Evolutionary conservation across 2,888 invertebrate species (phyloP).

Genomic region (Dasysyrphus tricinctus): DNA sequence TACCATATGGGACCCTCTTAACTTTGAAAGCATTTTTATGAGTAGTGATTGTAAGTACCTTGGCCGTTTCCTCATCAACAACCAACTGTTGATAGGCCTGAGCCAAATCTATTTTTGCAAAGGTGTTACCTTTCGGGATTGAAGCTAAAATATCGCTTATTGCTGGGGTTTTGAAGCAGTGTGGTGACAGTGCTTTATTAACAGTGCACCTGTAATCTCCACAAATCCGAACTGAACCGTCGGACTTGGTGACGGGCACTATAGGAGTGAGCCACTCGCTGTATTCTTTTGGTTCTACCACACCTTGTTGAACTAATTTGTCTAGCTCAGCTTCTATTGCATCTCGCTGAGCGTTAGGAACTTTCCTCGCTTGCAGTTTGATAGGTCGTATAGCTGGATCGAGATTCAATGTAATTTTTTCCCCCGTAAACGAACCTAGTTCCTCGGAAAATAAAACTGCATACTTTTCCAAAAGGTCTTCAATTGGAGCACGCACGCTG

Average conservation of each 20-base stretch:
- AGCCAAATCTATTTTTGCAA: slow-evolving; percentile 7
- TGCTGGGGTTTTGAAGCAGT: too few species aligned
- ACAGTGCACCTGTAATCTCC: too few species aligned
- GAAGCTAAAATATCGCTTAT: too few species aligned
- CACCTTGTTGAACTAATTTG: slow-evolving; percentile 71
- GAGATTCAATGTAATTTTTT: neutral
- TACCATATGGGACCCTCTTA: neutral
- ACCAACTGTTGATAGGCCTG: slow-evolving; percentile 79
- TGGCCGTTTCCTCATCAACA: slow-evolving; percentile 17
- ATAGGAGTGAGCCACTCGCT: slow-evolving; percentile 50
- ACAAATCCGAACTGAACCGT: slow-evolving; percentile 52
- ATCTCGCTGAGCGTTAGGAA: slow-evolving; percentile 64
- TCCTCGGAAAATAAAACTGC: neutral
- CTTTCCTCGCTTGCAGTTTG: slow-evolving; percentile 8
- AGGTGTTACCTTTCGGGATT: neutral
- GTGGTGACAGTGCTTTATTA: too few species aligned
- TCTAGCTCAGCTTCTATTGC: slow-evolving; percentile 73
- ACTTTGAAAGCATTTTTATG: slow-evolving; percentile 10
- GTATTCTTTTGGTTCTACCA: slow-evolving; percentile 69
- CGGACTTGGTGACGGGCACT: slow-evolving; percentile 56
- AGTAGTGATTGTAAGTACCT: slow-evolving; percentile 8
- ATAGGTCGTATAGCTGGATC: slow-evolving; percentile 12
- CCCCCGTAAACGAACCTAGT: neutral
- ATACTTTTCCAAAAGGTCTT: neutral
- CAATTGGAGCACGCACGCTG: neutral